Evolutionary conservation across 2,888 invertebrate genomes (phyloP), one percentile per base, ranked within the genome.

Genomic region (Baronia brevicornis): DNA sequence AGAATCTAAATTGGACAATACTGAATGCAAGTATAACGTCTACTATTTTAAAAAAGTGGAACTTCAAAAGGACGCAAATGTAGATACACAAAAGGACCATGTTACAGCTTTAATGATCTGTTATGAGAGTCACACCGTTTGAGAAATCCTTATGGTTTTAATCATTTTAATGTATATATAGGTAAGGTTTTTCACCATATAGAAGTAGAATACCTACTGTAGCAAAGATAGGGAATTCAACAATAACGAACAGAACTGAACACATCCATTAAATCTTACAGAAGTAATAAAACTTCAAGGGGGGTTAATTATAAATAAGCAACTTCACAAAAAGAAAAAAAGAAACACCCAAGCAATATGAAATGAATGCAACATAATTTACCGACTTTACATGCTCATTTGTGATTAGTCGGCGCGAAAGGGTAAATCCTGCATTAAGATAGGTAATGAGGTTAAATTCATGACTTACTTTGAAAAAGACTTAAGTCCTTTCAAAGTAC

Each of bases 351-450:
- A 60, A 66, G 67, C 65, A 67, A 71, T 71, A 71, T 66, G 71
- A 74, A 72, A 77, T 79, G 66, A 78, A 75, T 77, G 78, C 70
- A 77, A 78, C 73, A 79, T 82, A 82, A 82, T 82, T 82, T 79
- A 84, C 75, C 59, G 72, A 70, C 78, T 77, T 80, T 79, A 84
- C 82, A 82, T 82, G 82, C 82, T 77, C 75, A 80, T 80, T 82
- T 82, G 75, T 80, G 82, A 84, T 82, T 82, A 82, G 80, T 60
- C 67, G 84, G 84, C 78, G 84, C 82, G 84, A 84, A 84, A 84
- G 80, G 84, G 82, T 79, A 84, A 84, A 79, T 82, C 79, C 79
- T 75, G 75, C 79, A 82, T 82, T 84, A 84, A 84, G 84, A 84
- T 84, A 82, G 84, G 82, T 82, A 84, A 84, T 84, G 84, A 82